These are phyloP conservation scores for Simalia tracyae DNA, from an alignment of 2,797 vertebrate species.

Conservation along the genomic window DNA sequence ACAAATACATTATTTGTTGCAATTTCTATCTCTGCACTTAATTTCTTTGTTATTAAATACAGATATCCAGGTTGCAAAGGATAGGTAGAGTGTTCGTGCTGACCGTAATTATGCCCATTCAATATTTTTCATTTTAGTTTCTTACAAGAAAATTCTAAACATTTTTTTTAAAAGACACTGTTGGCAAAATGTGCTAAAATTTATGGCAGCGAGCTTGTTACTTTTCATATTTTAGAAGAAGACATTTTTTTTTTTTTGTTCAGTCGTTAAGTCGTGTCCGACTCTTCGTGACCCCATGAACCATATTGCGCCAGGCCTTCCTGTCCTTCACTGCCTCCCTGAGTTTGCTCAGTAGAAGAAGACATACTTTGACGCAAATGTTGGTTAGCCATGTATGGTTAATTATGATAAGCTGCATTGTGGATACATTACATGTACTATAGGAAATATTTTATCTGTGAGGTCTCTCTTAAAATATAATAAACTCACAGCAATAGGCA, in stretches of 20 bases:
- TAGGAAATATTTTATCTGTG: conserved; percentile 52
- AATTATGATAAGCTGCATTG: conserved; percentile 65
- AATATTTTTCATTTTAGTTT: conserved; percentile 33
- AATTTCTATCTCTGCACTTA: neutral
- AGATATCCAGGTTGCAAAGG: neutral
- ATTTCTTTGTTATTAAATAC: neutral
- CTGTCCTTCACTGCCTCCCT: too few relatives aligned
- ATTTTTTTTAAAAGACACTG: conserved; percentile 34
- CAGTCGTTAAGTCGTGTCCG: too few relatives aligned
- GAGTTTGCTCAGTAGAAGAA: too few relatives aligned
- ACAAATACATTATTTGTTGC: neutral
- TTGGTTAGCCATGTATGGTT: conserved; percentile 48
- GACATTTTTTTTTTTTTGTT: too few relatives aligned
- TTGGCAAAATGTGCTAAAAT: conserved; percentile 49
- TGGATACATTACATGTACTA: conserved; percentile 55
- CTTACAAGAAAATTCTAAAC: conserved; percentile 18
- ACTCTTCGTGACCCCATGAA: too few relatives aligned
- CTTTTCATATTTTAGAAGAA: conserved; percentile 55
- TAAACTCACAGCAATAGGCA: accelerated
- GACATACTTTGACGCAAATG: conserved; percentile 54
- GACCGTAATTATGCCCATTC: conserved; percentile 59
- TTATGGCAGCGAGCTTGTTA: conserved; percentile 47
- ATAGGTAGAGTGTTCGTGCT: conserved; percentile 46
- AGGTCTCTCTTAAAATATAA: conserved; percentile 49
- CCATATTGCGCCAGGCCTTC: too few relatives aligned